Percentiles rank a stretch among this genome's conserved stretches.
phyloP scores from a whole-genome alignment of 2,888 invertebrate species.

The Xylocampa areola region DNA sequence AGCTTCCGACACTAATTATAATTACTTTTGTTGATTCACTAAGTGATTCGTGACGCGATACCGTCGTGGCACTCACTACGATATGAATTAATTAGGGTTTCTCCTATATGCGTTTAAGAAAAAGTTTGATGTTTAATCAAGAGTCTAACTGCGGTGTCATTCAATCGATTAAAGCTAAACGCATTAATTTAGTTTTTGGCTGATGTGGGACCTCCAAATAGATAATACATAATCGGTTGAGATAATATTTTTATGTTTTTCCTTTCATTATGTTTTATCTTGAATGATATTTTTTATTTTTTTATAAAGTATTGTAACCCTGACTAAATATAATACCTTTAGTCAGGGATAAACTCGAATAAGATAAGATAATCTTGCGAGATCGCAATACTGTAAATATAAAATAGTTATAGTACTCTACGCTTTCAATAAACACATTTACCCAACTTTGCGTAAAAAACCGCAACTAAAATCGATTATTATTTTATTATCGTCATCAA shows the following conservation, averaged over 20 bases:
- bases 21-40: slow-evolving; percentile 54
- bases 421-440: background rate
- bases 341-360: too few species aligned
- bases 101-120: background rate
- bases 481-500: slow-evolving; percentile 20
- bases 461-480: background rate
- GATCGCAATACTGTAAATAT: background rate
- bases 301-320: too few species aligned
- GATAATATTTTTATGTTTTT: too few species aligned
- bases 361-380: too few species aligned
- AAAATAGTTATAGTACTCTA: background rate
- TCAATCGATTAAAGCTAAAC: too few species aligned
- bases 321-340: too few species aligned
- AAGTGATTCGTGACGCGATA: slow-evolving; percentile 52
- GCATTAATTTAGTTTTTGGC: too few species aligned
- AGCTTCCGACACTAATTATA: slow-evolving; percentile 55
- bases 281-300: too few species aligned
- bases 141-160: background rate
- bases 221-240: too few species aligned
- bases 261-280: too few species aligned
- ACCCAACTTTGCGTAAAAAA: background rate
- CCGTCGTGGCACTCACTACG: background rate
- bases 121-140: background rate
- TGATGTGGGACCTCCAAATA: too few species aligned
- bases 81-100: slow-evolving; percentile 9